These are phyloP conservation scores for Chloroclystis v-ata DNA, from an alignment of 2,888 invertebrate species.

Conservation along the genomic window DNA sequence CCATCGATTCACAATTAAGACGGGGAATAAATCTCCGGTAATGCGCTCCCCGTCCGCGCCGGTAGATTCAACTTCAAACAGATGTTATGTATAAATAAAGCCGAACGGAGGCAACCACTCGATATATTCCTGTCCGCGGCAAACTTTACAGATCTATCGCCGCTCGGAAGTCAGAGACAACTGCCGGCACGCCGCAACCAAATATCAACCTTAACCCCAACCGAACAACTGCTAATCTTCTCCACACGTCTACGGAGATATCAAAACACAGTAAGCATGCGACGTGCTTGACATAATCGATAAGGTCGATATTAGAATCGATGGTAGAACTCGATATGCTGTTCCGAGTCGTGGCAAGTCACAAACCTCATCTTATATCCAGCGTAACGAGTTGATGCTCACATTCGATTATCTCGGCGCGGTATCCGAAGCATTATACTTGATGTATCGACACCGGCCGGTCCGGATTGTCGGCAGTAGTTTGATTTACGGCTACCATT, in stretches of 20 bases:
- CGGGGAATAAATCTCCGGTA: constrained; percentile 77
- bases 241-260: neutral
- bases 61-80: constrained; percentile 77
- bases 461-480: constrained; percentile 71
- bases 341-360: constrained; percentile 42
- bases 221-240: constrained; percentile 20
- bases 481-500: constrained; percentile 73
- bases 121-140: constrained; percentile 78
- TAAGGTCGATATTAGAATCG: constrained; percentile 43
- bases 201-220: constrained; percentile 48
- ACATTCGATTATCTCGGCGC: constrained; percentile 77
- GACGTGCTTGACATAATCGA: constrained; percentile 23
- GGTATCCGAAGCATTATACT: constrained; percentile 77
- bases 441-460: constrained; percentile 76
- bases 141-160: constrained; percentile 77
- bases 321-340: constrained; percentile 42
- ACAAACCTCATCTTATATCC: constrained; percentile 74
- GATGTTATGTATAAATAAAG: constrained; percentile 78
- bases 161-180: constrained; percentile 53
- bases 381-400: constrained; percentile 77
- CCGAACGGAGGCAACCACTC: constrained; percentile 77
- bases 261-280: neutral
- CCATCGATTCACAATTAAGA: constrained; percentile 79
- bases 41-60: constrained; percentile 75
- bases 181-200: constrained; percentile 36